Evolutionary conservation across 1,140 invertebrate genomes (phyloP).

Genomic region (Belonocnema kinseyi): DNA sequence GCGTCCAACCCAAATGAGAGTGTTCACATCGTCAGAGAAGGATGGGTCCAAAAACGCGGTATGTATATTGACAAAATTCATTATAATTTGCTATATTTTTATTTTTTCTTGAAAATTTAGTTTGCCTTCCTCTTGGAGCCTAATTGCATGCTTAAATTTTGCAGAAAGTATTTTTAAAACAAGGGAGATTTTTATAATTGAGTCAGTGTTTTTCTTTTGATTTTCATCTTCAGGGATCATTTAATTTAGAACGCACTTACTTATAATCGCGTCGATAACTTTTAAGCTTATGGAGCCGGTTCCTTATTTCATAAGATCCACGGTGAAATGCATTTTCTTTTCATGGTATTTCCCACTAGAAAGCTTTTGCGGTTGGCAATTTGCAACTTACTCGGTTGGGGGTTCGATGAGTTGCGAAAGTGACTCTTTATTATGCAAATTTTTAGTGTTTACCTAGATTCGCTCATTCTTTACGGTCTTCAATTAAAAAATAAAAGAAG

Average conservation of each 20-base stretch:
- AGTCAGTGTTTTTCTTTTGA: slow-evolving; percentile 21
- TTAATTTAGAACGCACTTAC: slow-evolving; percentile 16
- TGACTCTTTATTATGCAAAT: slow-evolving; percentile 30
- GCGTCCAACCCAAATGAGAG: slow-evolving; percentile 67
- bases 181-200: slow-evolving; percentile 3
- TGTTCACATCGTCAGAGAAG: slow-evolving; percentile 83
- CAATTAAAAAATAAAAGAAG: not conserved
- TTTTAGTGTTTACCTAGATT: slow-evolving; percentile 2
- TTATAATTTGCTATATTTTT: slow-evolving; percentile 8
- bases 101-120: not conserved
- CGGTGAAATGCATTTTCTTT: too few relatives aligned
- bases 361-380: slow-evolving; percentile 9
- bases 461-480: not conserved
- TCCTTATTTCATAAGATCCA: not conserved
- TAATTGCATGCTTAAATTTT: not conserved
- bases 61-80: slow-evolving; percentile 58
- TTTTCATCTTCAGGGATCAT: not conserved
- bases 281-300: not conserved
- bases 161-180: not conserved
- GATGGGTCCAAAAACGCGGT: slow-evolving; percentile 88
- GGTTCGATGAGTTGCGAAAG: slow-evolving; percentile 24
- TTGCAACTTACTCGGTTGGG: not conserved
- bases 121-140: too few relatives aligned
- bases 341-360: too few relatives aligned
- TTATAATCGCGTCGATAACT: slow-evolving; percentile 5